Evolutionary conservation across 2,888 invertebrate genomes (phyloP), one percentile per base, ranked within the genome.

Genomic region (Syrista parreyssii): DNA sequence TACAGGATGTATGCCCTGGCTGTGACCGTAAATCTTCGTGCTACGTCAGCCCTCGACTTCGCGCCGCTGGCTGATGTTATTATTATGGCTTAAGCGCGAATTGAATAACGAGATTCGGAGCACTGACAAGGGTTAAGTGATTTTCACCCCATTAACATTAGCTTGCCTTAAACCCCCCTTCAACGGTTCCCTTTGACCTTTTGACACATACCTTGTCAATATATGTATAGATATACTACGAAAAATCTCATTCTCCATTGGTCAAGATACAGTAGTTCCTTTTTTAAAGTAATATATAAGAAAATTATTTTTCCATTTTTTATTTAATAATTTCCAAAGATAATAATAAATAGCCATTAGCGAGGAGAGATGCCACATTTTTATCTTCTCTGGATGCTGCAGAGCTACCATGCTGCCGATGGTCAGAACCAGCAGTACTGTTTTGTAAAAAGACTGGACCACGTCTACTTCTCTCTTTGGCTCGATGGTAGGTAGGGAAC

Each of bases 1-100:
- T 90, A 89, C 88, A 89, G 89, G 89, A 90, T 89, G 88, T 87
- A 89, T 87, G 89, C 86, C 78, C 86, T 84, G 84, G 84, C 84
- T 85, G 87, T 82, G 85, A 83, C 85, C 87, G 89, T 90, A 89
- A 90, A 90, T 90, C 89, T 89, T 88, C 84, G 82, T 82, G 85
- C 87, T 85, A 86, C 86, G 86, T 89, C 88, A 89, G 88, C 86
- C 84, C 87, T 85, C 83, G 86, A 85, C 85, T 85, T 84, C 68
- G 74, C 77, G 81, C 73, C 76, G 76, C 80, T 40, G 84, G 82
- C 84, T 88, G 86, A 88, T 88, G 85, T 89, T 89, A 87, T 89
- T 89, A 89, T 89, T 88, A 88, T 88, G 85, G 85, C 81, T 86
- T 83, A 82, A 84, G 84, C 84, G 84, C 84, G 85, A 87, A 88